A percentile compares a stretch with the other conserved stretches of the same genome.
These are phyloP conservation scores for Heterodera carotae DNA, from an alignment of 1,140 invertebrate species.

Conservation along the genomic window DNA sequence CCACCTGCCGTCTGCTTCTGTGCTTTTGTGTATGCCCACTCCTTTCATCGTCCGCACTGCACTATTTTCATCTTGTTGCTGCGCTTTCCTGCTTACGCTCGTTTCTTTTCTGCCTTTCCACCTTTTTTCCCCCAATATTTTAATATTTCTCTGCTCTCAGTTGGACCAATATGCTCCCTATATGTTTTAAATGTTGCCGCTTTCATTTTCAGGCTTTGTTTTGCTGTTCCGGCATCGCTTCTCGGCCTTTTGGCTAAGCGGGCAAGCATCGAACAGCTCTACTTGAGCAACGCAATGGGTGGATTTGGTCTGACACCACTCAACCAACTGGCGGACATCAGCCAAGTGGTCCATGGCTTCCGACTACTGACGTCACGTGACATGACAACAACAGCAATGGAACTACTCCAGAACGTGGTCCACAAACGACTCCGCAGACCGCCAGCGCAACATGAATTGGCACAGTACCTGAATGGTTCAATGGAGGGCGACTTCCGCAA, in stretches of 20 bases:
- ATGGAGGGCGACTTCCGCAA: neutral
- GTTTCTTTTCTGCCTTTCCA: too few relatives aligned
- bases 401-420: neutral
- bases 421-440: neutral
- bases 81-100: too few relatives aligned
- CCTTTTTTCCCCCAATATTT: too few relatives aligned
- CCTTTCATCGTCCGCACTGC: too few relatives aligned
- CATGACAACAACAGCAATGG: neutral
- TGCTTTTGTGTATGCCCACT: too few relatives aligned
- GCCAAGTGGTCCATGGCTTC: conserved; percentile 14
- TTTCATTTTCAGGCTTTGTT: too few relatives aligned
- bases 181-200: too few relatives aligned
- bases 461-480: neutral
- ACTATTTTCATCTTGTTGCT: too few relatives aligned
- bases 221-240: too few relatives aligned
- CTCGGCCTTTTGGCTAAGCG: neutral
- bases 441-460: neutral
- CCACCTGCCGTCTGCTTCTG: too few relatives aligned
- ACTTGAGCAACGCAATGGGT: conserved; percentile 19
- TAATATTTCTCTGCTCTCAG: too few relatives aligned
- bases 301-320: conserved; percentile 20
- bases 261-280: conserved; percentile 23
- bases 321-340: conserved; percentile 11
- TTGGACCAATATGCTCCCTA: too few relatives aligned
- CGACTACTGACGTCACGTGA: conserved; percentile 28